phyloP scores from a whole-genome alignment of 2,888 invertebrate species.

The Pedicia rivosa region DNA sequence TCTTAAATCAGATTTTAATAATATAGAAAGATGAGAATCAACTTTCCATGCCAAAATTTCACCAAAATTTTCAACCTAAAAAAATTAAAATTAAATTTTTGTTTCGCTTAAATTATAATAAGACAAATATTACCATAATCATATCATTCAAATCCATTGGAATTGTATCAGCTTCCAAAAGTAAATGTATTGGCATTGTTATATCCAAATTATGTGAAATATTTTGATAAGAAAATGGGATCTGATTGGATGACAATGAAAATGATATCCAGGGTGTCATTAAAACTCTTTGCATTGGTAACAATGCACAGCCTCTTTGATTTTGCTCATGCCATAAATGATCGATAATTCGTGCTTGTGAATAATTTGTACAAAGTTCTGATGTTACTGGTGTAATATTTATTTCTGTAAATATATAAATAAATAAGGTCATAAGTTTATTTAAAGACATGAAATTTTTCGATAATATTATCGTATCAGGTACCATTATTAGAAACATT shows the following conservation, averaged over 20 bases:
- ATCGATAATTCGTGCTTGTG: constrained; percentile 27
- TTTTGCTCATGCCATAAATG: constrained; percentile 26
- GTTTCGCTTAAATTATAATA: no score
- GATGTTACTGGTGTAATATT: constrained; percentile 21
- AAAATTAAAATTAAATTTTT: not conserved
- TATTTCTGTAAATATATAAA: constrained; percentile 6
- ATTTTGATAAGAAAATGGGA: constrained; percentile 19
- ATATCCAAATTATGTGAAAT: not conserved
- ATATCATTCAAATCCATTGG: constrained; percentile 15
- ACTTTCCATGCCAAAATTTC: constrained; percentile 66
- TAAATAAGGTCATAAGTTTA: not conserved
- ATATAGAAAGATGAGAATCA: constrained; percentile 53
- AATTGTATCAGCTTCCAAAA: constrained; percentile 25
- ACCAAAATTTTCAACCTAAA: constrained; percentile 62
- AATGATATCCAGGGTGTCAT: constrained; percentile 36
- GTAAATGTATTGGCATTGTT: constrained; percentile 15
- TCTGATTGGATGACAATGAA: constrained; percentile 30
- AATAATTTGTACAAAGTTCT: constrained; percentile 26
- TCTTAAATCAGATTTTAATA: constrained; percentile 61
- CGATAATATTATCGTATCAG: not conserved
- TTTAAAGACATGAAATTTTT: not conserved
- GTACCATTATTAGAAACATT: constrained; percentile 24
- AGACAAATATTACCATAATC: constrained; percentile 17
- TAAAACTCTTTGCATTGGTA: constrained; percentile 31
- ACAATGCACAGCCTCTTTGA: constrained; percentile 27